Conservation (phyloP, 2,888 invertebrate genomes). For the Drosophila anomalata region DNA sequence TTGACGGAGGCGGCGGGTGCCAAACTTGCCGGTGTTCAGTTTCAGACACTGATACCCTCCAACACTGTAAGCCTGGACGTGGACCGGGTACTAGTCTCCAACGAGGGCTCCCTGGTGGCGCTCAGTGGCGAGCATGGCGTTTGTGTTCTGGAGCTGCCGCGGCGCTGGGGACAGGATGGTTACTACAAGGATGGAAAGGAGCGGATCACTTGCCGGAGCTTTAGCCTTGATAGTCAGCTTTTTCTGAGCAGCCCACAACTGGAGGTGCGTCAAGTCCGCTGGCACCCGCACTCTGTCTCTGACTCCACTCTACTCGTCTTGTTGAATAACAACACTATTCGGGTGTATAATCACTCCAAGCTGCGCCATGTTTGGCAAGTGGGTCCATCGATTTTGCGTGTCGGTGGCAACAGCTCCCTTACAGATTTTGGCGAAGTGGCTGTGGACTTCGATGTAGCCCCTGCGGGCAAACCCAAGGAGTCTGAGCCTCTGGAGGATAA, state of each 20-base stretch:
- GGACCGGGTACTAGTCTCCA: conserved; percentile 87
- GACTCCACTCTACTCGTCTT: conserved; percentile 91
- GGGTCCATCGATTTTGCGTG: conserved; percentile 83
- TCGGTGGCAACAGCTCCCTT: conserved; percentile 55
- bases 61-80: conserved; percentile 88
- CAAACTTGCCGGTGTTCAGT: conserved; percentile 59
- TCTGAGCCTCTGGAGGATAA: not conserved
- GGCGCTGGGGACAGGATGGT: conserved; percentile 88
- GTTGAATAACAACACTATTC: conserved; percentile 93
- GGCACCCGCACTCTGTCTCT: conserved; percentile 93
- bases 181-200: conserved; percentile 88
- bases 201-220: conserved; percentile 85
- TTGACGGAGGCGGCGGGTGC: conserved; percentile 67
- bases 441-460: conserved; percentile 93
- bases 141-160: conserved; percentile 88
- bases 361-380: conserved; percentile 85
- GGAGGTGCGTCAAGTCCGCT: conserved; percentile 90
- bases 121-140: conserved; percentile 88
- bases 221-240: conserved; percentile 89
- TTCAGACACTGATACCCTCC: conserved; percentile 87
- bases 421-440: conserved; percentile 91
- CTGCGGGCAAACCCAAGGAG: conserved; percentile 80
- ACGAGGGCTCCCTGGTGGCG: conserved; percentile 87
- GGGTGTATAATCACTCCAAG: conserved; percentile 84
- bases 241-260: conserved; percentile 88